Evolutionary conservation across 1,140 invertebrate genomes (phyloP).

Genomic region (Lucilia sericata): DNA sequence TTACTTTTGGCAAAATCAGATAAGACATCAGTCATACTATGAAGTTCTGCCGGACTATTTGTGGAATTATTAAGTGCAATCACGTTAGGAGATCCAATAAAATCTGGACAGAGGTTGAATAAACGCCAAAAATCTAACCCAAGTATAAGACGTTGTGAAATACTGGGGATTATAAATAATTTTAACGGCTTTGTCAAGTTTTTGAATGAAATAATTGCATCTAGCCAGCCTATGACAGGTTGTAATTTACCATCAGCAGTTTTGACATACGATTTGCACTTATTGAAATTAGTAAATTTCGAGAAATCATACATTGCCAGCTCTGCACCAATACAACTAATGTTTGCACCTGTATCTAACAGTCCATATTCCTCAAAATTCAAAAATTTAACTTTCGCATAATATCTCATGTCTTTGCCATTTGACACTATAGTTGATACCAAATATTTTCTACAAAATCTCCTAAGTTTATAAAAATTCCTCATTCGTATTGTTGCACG

Average conservation of each 20-base stretch:
- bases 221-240: not conserved
- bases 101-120: not conserved
- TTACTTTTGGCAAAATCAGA: not conserved
- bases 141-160: not conserved
- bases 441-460: not conserved
- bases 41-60: not conserved
- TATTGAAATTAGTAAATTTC: not conserved
- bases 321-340: not conserved
- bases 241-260: conserved; percentile 34
- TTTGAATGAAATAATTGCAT: not conserved
- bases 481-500: not conserved
- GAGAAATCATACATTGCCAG: not conserved
- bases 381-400: conserved; percentile 9
- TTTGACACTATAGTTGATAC: not conserved
- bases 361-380: not conserved
- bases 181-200: not conserved
- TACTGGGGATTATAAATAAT: not conserved
- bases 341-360: not conserved
- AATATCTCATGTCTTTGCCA: not conserved
- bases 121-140: not conserved
- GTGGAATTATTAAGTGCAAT: conserved; percentile 12
- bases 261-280: not conserved
- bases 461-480: not conserved
- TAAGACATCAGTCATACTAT: not conserved
- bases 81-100: not conserved